phyloP scores from a whole-genome alignment of 2,113 vertebrate species.

The Lucifuga dentata region DNA sequence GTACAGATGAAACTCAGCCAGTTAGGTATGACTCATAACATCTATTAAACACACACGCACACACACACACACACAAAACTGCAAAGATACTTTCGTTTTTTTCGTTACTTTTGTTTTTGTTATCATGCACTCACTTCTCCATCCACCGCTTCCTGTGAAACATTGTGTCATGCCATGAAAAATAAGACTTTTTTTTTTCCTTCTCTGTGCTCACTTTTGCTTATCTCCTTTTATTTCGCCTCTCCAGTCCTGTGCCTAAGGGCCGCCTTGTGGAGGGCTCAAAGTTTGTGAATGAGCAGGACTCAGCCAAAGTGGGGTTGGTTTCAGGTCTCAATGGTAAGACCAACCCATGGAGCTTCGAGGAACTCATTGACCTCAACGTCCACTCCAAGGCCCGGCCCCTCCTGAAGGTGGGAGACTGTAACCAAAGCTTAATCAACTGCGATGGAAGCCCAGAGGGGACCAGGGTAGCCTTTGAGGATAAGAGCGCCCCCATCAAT shows the following conservation, averaged over 20 bases:
- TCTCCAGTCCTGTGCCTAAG: slow-evolving; percentile 78
- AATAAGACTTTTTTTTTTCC: too few species aligned
- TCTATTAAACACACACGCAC: too few species aligned
- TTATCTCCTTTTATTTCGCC: not conserved
- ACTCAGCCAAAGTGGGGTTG: slow-evolving; percentile 70
- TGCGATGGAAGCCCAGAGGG: slow-evolving; percentile 76
- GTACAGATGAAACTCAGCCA: slow-evolving; percentile 72
- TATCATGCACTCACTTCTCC: not conserved
- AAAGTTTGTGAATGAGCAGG: slow-evolving; percentile 80
- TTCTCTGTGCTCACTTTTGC: too few species aligned
- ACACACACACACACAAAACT: not conserved
- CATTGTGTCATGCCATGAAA: not conserved
- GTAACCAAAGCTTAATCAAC: slow-evolving; percentile 82
- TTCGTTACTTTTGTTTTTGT: too few species aligned
- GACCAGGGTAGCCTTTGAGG: slow-evolving; percentile 82
- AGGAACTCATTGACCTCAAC: slow-evolving; percentile 85
- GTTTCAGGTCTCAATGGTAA: slow-evolving; percentile 82
- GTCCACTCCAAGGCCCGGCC: slow-evolving; percentile 82
- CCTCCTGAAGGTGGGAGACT: slow-evolving; percentile 75
- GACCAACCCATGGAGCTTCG: slow-evolving; percentile 84
- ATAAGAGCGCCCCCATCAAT: slow-evolving; percentile 82
- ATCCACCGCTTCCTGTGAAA: not conserved
- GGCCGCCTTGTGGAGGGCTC: slow-evolving; percentile 71
- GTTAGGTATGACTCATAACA: slow-evolving; percentile 73
- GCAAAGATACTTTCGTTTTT: too few species aligned